Conservation (phyloP, 2,888 invertebrate genomes). For the Athalia cordata region DNA sequence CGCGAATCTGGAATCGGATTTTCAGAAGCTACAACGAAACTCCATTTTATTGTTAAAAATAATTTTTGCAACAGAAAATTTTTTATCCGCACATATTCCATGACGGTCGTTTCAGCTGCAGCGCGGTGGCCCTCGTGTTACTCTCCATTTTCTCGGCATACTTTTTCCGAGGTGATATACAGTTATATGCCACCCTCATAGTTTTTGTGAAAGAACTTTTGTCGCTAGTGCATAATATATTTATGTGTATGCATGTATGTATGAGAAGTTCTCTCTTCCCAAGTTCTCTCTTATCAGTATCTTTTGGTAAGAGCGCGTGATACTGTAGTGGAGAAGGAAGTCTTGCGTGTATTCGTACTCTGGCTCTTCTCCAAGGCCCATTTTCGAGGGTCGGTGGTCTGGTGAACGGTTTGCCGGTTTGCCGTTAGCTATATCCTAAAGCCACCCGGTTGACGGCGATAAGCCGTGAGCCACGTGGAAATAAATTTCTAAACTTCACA, state of each 20-base stretch:
- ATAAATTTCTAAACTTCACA: slow-evolving; percentile 24
- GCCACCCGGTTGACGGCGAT: slow-evolving; percentile 37
- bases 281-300: background rate
- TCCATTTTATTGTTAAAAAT: no score
- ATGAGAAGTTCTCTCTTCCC: no score
- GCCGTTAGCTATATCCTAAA: background rate
- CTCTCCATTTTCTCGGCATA: no score
- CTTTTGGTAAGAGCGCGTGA: slow-evolving; percentile 11
- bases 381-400: slow-evolving; percentile 42
- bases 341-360: slow-evolving; percentile 31
- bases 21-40: background rate
- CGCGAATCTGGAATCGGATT: background rate
- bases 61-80: no score
- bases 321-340: slow-evolving; percentile 19
- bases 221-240: slow-evolving; percentile 25
- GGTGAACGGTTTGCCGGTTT: slow-evolving; percentile 24
- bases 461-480: slow-evolving; percentile 37
- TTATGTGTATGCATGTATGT: background rate
- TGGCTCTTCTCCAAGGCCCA: slow-evolving; percentile 35
- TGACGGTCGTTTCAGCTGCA: no score
- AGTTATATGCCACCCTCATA: no score
- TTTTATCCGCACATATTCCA: no score
- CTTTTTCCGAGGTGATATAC: no score
- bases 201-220: no score
- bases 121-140: no score